Conservation (phyloP, 2,888 invertebrate genomes). For the Platypus cylindrus region DNA sequence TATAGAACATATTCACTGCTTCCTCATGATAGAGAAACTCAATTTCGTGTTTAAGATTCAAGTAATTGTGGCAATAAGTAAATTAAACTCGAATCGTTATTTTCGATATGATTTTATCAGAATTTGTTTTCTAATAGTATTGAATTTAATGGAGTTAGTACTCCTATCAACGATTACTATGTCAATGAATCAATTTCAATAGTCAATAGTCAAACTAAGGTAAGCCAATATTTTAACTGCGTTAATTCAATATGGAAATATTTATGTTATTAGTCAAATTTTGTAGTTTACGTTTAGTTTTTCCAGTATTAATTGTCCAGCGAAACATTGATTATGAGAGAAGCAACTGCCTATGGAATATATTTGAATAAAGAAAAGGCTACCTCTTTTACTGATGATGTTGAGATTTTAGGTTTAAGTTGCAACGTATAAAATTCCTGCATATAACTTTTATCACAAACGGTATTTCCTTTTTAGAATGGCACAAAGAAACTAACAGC, state of each 20-base stretch:
- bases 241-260: background rate
- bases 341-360: constrained; percentile 16
- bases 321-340: constrained; percentile 8
- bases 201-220: too few species aligned
- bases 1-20: constrained; percentile 54
- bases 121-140: too few species aligned
- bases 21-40: constrained; percentile 45
- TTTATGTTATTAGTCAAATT: background rate
- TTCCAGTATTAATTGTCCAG: too few species aligned
- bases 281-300: too few species aligned
- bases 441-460: too few species aligned
- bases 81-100: background rate
- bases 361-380: constrained; percentile 12
- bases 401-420: too few species aligned
- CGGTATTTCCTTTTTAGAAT: background rate
- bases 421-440: too few species aligned
- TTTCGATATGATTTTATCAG: too few species aligned
- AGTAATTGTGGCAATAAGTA: constrained; percentile 35
- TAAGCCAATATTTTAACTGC: too few species aligned
- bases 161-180: too few species aligned
- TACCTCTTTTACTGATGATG: constrained; percentile 32
- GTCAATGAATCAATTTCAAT: too few species aligned
- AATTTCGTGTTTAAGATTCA: constrained; percentile 60
- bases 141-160: too few species aligned
- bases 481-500: constrained; percentile 24